Evolutionary conservation across 2,888 invertebrate genomes (phyloP).

Genomic region (Andricus curvator): DNA sequence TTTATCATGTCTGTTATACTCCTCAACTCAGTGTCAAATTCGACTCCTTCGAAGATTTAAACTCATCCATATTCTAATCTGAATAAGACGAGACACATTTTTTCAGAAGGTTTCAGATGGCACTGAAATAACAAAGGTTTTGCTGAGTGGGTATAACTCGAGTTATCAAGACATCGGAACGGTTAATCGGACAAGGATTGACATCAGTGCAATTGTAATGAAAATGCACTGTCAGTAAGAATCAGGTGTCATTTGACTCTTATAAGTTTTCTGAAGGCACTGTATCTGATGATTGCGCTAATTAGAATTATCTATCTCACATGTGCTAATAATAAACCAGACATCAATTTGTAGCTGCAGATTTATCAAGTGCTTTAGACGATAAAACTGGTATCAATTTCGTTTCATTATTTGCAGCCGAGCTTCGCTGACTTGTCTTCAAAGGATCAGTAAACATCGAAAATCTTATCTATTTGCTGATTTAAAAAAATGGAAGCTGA

Average conservation of each 20-base stretch:
- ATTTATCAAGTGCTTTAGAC: not conserved
- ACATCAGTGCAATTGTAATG: conserved; percentile 2
- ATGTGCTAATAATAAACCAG: not conserved
- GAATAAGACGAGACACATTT: not conserved
- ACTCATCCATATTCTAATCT: not conserved
- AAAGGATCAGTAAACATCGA: conserved; percentile 40
- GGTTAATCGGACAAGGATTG: not conserved
- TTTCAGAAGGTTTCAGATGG: not conserved
- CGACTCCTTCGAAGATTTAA: not conserved
- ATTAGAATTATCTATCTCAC: not conserved
- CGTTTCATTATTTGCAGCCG: not conserved
- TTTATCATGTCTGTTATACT: not conserved
- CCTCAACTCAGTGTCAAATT: not conserved
- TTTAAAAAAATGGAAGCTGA: conserved; percentile 25
- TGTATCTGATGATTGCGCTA: not conserved
- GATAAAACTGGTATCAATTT: not conserved
- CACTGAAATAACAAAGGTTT: conserved; percentile 45
- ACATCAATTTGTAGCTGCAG: not conserved
- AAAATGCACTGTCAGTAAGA: conserved; percentile 47
- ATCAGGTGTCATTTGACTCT: conserved; percentile 46
- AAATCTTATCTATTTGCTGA: conserved; percentile 15
- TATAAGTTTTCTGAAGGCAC: conserved; percentile 24
- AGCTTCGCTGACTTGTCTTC: conserved; percentile 38
- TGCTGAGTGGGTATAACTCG: conserved; percentile 51
- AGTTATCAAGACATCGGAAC: conserved; percentile 44